These are phyloP conservation scores for Sminthopsis crassicaudata DNA, from an alignment of 2,113 vertebrate genomes.

Conservation along the genomic window DNA sequence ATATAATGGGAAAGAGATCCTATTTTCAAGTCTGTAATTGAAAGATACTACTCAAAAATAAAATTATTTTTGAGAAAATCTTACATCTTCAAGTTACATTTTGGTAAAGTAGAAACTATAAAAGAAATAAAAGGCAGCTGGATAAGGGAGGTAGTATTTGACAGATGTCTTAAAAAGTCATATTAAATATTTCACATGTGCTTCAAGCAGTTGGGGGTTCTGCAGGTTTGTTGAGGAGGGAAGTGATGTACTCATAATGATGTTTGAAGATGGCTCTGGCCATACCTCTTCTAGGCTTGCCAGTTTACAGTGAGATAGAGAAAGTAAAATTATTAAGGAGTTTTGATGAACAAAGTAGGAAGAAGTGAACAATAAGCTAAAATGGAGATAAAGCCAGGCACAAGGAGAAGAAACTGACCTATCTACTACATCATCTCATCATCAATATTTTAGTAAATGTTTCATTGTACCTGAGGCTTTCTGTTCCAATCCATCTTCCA, in stretches of 20 bases:
- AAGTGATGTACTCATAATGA: background rate
- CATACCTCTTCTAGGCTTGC: background rate
- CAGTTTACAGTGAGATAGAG: background rate
- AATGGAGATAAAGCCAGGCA: background rate
- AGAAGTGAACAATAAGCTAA: background rate
- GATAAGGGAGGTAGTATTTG: background rate
- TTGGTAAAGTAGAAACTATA: background rate
- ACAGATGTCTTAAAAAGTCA: background rate
- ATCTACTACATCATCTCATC: background rate
- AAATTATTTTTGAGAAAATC: background rate
- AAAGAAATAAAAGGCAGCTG: background rate
- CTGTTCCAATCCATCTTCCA: background rate
- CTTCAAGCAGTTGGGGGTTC: background rate
- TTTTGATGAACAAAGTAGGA: background rate
- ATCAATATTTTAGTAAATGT: background rate
- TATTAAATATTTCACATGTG: background rate
- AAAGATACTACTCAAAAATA: background rate
- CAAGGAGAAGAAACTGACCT: background rate
- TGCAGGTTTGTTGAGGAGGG: background rate
- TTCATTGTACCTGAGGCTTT: background rate
- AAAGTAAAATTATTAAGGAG: background rate
- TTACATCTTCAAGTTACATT: background rate
- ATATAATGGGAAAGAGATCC: no score
- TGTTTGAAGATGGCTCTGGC: background rate
- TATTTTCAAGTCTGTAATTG: background rate